phyloP scores from a whole-genome alignment of 2,888 invertebrate species.

The Drosophila fulvimacula region DNA sequence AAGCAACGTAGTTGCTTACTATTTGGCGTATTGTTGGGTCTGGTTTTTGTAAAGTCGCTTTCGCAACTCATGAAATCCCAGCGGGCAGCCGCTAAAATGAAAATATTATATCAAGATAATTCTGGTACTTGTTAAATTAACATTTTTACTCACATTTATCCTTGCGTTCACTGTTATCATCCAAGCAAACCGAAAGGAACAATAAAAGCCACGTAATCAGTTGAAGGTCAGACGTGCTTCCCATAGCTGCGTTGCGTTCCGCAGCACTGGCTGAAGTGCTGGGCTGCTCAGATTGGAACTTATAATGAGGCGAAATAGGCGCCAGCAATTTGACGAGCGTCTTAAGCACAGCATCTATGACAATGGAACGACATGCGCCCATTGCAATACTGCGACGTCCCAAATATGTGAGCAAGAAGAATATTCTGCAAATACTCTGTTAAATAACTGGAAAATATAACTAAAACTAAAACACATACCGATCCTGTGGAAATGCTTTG shows the following conservation, averaged over 20 bases:
- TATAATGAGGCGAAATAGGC: conserved; percentile 85
- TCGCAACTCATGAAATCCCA: conserved; percentile 97
- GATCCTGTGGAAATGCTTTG: conserved; percentile 93
- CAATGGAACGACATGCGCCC: conserved; percentile 87
- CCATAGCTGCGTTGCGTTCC: conserved; percentile 81
- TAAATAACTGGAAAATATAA: not conserved
- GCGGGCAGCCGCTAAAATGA: conserved; percentile 85
- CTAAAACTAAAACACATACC: conserved; percentile 85
- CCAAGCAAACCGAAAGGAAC: conserved; percentile 91
- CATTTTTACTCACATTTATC: conserved; percentile 82
- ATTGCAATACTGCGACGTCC: conserved; percentile 91
- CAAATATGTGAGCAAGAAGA: conserved; percentile 94
- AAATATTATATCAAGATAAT: not conserved
- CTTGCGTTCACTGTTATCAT: conserved; percentile 84
- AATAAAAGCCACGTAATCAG: conserved; percentile 91
- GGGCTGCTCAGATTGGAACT: conserved; percentile 71
- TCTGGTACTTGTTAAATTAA: rapidly evolving
- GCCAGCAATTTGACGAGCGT: conserved; percentile 87
- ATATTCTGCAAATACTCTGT: conserved; percentile 87
- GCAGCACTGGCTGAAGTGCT: conserved; percentile 82
- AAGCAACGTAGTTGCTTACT: conserved; percentile 84
- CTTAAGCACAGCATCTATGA: conserved; percentile 88
- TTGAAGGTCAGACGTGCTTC: conserved; percentile 86
- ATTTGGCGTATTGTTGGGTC: conserved; percentile 80
- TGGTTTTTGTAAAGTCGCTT: conserved; percentile 86